A percentile compares a stretch with the other conserved stretches of the same genome.
Conservation (phyloP, 2,797 vertebrate genomes). For the Allobates femoralis region DNA sequence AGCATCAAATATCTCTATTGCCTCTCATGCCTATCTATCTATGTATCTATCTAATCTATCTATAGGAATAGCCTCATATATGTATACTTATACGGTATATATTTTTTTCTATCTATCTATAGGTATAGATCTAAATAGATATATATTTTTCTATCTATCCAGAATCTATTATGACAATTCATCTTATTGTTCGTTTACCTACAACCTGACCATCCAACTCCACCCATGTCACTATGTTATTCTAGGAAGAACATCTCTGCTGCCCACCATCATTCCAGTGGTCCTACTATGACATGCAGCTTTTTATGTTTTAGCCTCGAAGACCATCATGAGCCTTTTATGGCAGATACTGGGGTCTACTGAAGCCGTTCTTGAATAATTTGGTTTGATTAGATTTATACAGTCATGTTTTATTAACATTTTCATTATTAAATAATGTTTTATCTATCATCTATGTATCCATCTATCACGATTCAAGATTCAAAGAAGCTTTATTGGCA, state of each 20-base stretch:
- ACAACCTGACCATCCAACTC: background rate
- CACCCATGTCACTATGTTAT: background rate
- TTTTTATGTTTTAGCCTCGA: background rate
- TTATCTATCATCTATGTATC: no score
- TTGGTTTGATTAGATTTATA: background rate
- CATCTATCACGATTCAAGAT: no score
- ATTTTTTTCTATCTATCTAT: background rate
- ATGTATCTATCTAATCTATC: background rate
- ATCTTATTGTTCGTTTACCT: background rate
- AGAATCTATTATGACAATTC: background rate
- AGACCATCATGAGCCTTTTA: background rate
- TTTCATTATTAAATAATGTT: no score
- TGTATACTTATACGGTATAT: no score
- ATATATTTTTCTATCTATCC: background rate
- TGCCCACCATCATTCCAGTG: background rate
- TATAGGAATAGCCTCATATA: no score
- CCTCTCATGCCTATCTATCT: background rate
- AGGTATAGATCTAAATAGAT: no score
- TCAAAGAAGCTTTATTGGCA: no score
- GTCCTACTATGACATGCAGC: background rate
- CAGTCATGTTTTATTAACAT: background rate
- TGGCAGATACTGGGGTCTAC: background rate
- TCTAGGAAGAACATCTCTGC: background rate
- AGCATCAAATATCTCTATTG: background rate
- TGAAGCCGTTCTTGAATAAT: background rate